Conservation (phyloP, 2,797 vertebrate genomes). For the Cynopterus sphinx region DNA sequence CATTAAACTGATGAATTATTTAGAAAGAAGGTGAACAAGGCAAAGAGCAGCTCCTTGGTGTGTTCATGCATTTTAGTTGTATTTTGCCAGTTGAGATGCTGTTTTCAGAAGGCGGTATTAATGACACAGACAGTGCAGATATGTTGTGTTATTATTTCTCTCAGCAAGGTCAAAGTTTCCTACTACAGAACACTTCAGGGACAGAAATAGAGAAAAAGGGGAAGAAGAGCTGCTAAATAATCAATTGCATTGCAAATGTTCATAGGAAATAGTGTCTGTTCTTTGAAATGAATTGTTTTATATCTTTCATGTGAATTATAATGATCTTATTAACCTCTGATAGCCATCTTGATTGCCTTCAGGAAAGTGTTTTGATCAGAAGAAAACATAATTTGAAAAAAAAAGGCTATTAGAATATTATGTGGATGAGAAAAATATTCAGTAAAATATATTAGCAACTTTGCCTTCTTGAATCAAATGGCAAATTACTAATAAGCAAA, state of each 20-base stretch:
- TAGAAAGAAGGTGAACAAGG: conserved; percentile 83
- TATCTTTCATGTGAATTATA: conserved; percentile 68
- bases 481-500: conserved; percentile 34
- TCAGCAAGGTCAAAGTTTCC: conserved; percentile 84
- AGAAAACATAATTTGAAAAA: background rate
- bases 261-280: conserved; percentile 75
- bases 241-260: conserved; percentile 76
- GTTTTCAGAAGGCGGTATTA: conserved; percentile 80
- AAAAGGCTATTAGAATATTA: conserved; percentile 36
- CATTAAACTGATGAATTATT: conserved; percentile 95
- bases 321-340: conserved; percentile 68
- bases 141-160: conserved; percentile 82
- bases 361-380: conserved; percentile 64
- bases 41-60: conserved; percentile 76
- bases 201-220: conserved; percentile 39
- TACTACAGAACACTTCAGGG: conserved; percentile 63
- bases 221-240: conserved; percentile 75
- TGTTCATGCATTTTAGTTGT: conserved; percentile 81
- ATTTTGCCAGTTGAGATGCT: conserved; percentile 79
- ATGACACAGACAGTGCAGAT: conserved; percentile 82
- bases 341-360: conserved; percentile 34
- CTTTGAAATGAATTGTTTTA: conserved; percentile 78
- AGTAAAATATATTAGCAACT: conserved; percentile 32
- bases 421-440: conserved; percentile 27
- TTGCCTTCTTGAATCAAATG: conserved; percentile 29